Evolutionary conservation across 2,113 vertebrate species (phyloP).

Genomic region (Scytalopus superciliaris): DNA sequence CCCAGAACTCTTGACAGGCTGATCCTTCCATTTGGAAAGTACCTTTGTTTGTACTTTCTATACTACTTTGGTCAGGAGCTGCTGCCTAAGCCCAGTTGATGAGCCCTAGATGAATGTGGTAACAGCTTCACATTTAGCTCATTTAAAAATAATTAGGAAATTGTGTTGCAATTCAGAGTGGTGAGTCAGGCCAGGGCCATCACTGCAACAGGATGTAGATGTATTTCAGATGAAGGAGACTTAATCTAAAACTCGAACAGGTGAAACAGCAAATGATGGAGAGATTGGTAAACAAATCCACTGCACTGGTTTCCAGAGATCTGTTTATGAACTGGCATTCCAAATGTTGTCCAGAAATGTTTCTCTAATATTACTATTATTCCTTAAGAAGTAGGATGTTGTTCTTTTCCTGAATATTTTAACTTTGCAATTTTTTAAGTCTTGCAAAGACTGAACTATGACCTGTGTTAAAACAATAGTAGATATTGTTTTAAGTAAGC

Average conservation of each 20-base stretch:
- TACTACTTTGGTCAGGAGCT: background rate
- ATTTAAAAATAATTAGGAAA: background rate
- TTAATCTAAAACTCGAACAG: background rate
- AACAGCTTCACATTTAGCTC: background rate
- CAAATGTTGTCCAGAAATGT: background rate
- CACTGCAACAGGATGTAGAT: background rate
- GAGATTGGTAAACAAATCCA: background rate
- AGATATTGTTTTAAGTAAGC: background rate
- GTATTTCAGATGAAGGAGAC: background rate
- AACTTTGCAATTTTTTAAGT: background rate
- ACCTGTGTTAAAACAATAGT: background rate
- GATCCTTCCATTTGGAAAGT: background rate
- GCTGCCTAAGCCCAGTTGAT: background rate
- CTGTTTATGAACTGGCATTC: background rate
- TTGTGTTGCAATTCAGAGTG: background rate
- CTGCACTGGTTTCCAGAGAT: background rate
- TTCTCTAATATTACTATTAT: background rate
- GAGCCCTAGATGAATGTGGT: background rate
- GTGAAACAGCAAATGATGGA: background rate
- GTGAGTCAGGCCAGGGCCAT: background rate
- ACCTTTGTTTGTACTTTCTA: background rate
- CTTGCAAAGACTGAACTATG: background rate
- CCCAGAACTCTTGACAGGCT: background rate
- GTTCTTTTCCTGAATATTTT: background rate
- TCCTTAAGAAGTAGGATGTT: background rate